Base-by-base conservation (phyloP, 2,797 vertebrate species). In the Spheniscus humboldti region DNA sequence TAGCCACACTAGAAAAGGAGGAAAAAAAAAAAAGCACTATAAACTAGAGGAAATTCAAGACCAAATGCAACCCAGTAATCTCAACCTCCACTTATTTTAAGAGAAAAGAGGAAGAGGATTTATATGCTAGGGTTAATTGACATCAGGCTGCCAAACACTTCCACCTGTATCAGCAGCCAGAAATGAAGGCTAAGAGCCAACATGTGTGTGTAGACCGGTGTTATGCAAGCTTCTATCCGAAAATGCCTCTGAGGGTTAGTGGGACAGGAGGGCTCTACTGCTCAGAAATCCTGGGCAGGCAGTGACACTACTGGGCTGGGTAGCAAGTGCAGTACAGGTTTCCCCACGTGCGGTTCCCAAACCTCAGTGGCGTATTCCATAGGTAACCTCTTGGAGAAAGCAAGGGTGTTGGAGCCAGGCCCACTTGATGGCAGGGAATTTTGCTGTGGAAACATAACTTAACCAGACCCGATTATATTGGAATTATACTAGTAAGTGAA, bases 191-290 rank as follows among this genome's bases (percentile, higher is more conserved):
- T 41, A 9, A 35, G 33, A 22, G 11, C 35, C 18, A 48, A 1
- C 45, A 71, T 25, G 14, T 28, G 35, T 9, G 20, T 27, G 33
- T 3, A 41, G 22, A 2, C 4, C 1, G 0, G 3, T 14, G 12
- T 47, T 43, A 17, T 0, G 3, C 23, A 47, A 30, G 16, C 63
- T 33, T 53, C 13, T 8, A 2, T 2, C 52, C 37, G 11, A 27
- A 72, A 35, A 47, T 2, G 3, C 27, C 9, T 33, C 39, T 28
- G 33, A 14, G 30, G 37, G 10, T 18, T 18, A 5, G 18, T 6
- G 13, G 13, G 19, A 31, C 4, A 13, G 31, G 18, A 48, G 28
- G 13, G 30, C 2, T 35, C 7, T 12, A 0, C 7, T 33, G n/a
- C n/a, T 24, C 6, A 9, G 35, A 11, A 24, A 4, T 4, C 0